Evolutionary conservation across 2,113 vertebrate genomes (phyloP).

Genomic region (Oryzias woworae): DNA sequence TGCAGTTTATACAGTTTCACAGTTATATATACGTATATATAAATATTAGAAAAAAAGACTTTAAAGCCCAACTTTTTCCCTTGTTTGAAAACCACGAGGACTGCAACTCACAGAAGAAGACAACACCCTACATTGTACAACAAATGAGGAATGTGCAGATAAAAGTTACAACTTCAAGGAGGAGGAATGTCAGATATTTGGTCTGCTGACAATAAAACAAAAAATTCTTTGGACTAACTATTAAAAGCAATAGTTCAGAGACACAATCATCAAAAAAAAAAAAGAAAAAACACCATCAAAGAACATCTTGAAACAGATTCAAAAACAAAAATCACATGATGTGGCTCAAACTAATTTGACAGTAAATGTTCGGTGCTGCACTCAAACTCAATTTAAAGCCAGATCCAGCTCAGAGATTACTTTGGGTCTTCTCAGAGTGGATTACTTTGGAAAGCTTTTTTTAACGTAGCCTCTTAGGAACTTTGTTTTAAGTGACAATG

Average conservation of each 20-base stretch:
- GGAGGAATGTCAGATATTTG: constrained; percentile 73
- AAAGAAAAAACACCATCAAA: constrained; percentile 35
- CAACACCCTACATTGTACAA: constrained; percentile 16
- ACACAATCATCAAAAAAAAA: constrained; percentile 32
- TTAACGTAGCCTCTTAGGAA: constrained; percentile 27
- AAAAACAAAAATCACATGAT: constrained; percentile 23
- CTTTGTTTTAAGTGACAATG: constrained; percentile 46
- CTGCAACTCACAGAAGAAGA: constrained; percentile 1
- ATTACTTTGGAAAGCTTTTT: constrained; percentile 24
- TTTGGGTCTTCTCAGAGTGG: constrained; percentile 27
- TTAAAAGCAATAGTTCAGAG: constrained; percentile 24
- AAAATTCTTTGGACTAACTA: constrained; percentile 41
- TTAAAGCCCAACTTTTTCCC: neutral
- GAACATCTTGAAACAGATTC: constrained; percentile 12
- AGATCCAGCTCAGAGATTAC: constrained; percentile 36
- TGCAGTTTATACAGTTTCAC: constrained; percentile 64
- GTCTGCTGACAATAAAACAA: constrained; percentile 58
- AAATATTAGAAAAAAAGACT: constrained; percentile 26
- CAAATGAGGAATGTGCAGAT: constrained; percentile 26
- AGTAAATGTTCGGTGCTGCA: constrained; percentile 43
- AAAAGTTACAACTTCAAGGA: constrained; percentile 39
- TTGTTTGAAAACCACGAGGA: constrained; percentile 3
- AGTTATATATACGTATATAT: constrained; percentile 38
- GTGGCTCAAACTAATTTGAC: constrained; percentile 7
- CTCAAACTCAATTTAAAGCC: constrained; percentile 31